A percentile compares a stretch with the other conserved stretches of the same genome.
phyloP scores from a whole-genome alignment of 2,113 vertebrate genomes.

The Colossoma macropomum region DNA sequence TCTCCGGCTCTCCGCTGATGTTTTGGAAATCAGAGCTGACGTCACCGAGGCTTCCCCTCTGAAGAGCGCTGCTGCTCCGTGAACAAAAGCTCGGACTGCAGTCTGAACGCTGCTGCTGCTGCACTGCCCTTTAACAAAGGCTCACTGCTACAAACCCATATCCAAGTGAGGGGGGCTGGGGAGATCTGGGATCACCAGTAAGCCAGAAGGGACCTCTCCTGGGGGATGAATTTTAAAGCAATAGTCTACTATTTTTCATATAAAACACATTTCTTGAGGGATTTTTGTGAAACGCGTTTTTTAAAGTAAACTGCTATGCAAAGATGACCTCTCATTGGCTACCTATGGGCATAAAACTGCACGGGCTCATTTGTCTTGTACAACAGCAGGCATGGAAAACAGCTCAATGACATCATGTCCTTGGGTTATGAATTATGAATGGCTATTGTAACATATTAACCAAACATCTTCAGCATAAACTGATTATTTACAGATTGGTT shows the following conservation, averaged over 20 bases:
- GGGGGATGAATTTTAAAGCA: not conserved
- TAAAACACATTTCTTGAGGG: not conserved
- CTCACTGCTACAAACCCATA: not conserved
- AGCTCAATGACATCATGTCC: too few relatives aligned
- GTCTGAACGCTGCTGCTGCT: not conserved
- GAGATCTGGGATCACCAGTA: not conserved
- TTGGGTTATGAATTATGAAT: too few relatives aligned
- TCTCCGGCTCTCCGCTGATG: conserved; percentile 42
- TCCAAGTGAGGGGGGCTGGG: not conserved
- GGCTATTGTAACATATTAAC: too few relatives aligned
- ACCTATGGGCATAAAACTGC: too few relatives aligned
- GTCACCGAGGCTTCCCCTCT: conserved; percentile 70
- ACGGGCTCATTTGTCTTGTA: too few relatives aligned
- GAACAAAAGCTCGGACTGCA: conserved; percentile 10
- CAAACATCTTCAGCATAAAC: too few relatives aligned
- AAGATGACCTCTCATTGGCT: too few relatives aligned
- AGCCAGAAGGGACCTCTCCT: not conserved
- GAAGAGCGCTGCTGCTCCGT: conserved; percentile 27
- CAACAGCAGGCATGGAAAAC: too few relatives aligned
- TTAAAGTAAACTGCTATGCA: too few relatives aligned
- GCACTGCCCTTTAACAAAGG: not conserved
- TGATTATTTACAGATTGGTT: too few relatives aligned
- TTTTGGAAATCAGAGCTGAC: conserved; percentile 55
- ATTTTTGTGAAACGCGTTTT: too few relatives aligned
- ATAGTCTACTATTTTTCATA: not conserved